Evolutionary conservation across 2,888 invertebrate genomes (phyloP), one percentile per base, ranked within the genome.

Genomic region (Erynnis tages): DNA sequence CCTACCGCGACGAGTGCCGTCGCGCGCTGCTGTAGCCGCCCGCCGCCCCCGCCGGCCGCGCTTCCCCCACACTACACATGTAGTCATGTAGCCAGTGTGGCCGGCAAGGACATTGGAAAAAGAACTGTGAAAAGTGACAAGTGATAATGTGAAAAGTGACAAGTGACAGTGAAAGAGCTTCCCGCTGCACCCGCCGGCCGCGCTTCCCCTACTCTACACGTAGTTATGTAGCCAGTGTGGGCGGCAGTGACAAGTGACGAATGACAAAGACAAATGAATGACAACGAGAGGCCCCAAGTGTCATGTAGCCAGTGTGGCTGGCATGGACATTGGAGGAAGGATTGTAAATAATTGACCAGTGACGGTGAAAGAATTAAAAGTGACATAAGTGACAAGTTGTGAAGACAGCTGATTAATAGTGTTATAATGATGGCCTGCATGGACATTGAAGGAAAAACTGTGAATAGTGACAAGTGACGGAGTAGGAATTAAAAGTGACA

Each of bases 1-100:
- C 76, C 21, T 81, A 85, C 66, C 77, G 86, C 59, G 86, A 83
- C 66, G 86, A 85, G 63, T 79, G 83, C 50, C 77, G 85, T 14
- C 79, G 85, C 53, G 79, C 84, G 67, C 75, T 86, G 60, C 85
- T 87, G 79, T 87, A 87, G 85, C 78, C 66, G 58, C 57, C 58
- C 55, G 62, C 53, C 53, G 41, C 52, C 35, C 53, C 55, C 55
- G 54, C 47, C 45, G 29, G 60, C 63, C 54, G 40, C 54, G n/a
- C n/a, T n/a, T n/a, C 58, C 14, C 32, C 55, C 34, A 14, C 56
- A 27, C 52, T 59, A 52, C 68, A 72, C 62, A 62, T 63, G 27
- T 63, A 61, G 55, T n/a, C n/a, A n/a, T n/a, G n/a, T n/a, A n/a
- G n/a, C n/a, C n/a, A n/a, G n/a, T n/a, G n/a, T n/a, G n/a, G n/a